These are phyloP conservation scores for Mormyrus proboscirostris DNA, from an alignment of 2,797 vertebrate species.

Conservation along the genomic window DNA sequence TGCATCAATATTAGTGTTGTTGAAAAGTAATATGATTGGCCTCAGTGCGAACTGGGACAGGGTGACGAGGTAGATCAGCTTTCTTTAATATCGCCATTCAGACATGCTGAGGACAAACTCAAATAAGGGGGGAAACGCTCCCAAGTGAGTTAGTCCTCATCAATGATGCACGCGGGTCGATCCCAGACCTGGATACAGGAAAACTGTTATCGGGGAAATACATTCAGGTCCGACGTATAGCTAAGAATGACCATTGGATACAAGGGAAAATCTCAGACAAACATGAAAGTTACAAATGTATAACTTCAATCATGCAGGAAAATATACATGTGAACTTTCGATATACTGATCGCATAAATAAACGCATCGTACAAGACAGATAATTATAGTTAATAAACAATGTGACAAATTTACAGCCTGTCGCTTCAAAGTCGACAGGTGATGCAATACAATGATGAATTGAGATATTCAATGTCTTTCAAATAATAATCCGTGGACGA, in stretches of 20 bases:
- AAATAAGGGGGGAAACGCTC: conserved; percentile 2
- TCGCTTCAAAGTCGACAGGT: not conserved
- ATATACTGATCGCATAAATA: not conserved
- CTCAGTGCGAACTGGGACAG: not conserved
- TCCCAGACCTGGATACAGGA: not conserved
- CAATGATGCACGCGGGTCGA: conserved; percentile 16
- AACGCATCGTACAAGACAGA: not conserved
- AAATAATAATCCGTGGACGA: not conserved
- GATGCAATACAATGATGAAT: not conserved
- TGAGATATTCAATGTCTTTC: not conserved
- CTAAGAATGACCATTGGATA: not conserved
- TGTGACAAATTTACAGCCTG: not conserved
- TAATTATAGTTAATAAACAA: not conserved
- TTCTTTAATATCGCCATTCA: not conserved
- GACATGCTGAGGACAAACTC: not conserved
- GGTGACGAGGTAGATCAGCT: conserved; percentile 4
- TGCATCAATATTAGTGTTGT: not conserved
- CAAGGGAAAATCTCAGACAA: not conserved
- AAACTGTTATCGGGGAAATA: conserved; percentile 17
- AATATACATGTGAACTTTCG: not conserved
- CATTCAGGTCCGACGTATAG: not conserved
- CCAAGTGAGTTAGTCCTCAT: conserved; percentile 24
- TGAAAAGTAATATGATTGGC: not conserved
- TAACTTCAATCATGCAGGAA: not conserved
- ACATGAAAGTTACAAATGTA: not conserved